Conservation (phyloP, 2,888 invertebrate species). For the Polietes domitor region DNA sequence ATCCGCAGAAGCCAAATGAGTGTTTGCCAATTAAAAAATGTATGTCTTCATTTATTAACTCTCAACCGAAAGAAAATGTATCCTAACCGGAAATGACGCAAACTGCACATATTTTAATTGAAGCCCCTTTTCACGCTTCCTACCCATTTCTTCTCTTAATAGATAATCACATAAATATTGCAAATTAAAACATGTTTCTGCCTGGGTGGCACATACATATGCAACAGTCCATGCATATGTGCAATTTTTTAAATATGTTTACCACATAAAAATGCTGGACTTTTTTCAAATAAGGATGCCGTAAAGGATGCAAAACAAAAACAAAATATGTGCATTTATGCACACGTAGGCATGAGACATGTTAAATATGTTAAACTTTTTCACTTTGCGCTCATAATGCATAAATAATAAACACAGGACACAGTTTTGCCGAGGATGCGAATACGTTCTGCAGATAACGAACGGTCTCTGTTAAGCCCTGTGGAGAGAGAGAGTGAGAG, state of each 20-base stretch:
- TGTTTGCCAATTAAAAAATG: too few species aligned
- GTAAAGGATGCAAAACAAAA: not conserved
- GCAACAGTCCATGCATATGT: conserved; percentile 26
- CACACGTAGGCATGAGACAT: conserved; percentile 17
- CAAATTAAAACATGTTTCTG: conserved; percentile 32
- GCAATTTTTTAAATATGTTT: not conserved
- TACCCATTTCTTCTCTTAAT: conserved; percentile 12
- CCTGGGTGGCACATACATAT: not conserved
- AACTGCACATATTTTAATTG: not conserved
- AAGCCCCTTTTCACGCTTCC: conserved; percentile 18
- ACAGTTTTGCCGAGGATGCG: conserved; percentile 8
- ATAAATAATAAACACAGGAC: conserved; percentile 55
- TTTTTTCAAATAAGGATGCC: not conserved
- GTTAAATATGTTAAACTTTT: conserved; percentile 48
- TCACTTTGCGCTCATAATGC: conserved; percentile 55
- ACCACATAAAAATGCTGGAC: not conserved
- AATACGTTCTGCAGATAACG: not conserved
- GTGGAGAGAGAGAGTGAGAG: not conserved
- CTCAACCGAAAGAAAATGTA: not conserved
- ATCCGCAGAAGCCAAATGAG: too few species aligned
- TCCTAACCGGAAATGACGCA: not conserved
- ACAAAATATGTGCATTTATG: conserved; percentile 3
- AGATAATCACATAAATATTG: conserved; percentile 27
- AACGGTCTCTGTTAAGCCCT: not conserved
- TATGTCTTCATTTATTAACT: not conserved